A percentile compares a stretch with the other conserved stretches of the same genome.
phyloP scores from a whole-genome alignment of 2,113 vertebrate species.

The Daboia siamensis region DNA sequence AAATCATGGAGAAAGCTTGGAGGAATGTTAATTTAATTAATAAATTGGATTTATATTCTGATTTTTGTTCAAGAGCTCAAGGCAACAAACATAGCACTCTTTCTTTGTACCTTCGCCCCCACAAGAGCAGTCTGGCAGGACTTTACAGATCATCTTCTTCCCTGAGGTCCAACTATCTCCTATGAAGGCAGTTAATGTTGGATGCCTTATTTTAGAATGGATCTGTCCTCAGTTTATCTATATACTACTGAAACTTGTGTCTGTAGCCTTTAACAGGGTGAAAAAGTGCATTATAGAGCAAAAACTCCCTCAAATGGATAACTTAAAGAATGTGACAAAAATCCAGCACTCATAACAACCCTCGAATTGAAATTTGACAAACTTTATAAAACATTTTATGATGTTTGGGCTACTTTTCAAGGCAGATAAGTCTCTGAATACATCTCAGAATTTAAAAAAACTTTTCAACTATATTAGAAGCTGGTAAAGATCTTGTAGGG shows the following conservation, averaged over 20 bases:
- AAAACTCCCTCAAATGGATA: not conserved
- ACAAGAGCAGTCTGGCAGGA: not conserved
- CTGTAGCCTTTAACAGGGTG: not conserved
- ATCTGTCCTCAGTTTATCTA: not conserved
- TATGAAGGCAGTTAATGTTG: not conserved
- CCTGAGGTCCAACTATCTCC: not conserved
- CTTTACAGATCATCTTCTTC: not conserved
- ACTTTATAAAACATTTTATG: too few species aligned
- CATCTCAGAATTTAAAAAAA: too few species aligned
- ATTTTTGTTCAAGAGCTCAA: not conserved
- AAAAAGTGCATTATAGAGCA: not conserved
- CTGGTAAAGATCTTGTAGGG: too few species aligned
- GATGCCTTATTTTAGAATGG: not conserved
- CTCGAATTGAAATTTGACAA: too few species aligned
- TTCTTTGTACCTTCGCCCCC: not conserved
- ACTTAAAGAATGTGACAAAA: too few species aligned
- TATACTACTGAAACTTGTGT: not conserved
- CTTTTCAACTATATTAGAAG: too few species aligned
- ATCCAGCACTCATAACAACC: too few species aligned
- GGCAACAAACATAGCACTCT: not conserved
- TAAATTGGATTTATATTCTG: not conserved
- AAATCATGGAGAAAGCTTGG: not conserved
- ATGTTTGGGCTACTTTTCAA: too few species aligned
- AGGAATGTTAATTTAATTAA: not conserved
- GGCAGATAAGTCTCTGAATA: too few species aligned